Conservation (phyloP, 2,888 invertebrate genomes). For the Fragum fragum region DNA sequence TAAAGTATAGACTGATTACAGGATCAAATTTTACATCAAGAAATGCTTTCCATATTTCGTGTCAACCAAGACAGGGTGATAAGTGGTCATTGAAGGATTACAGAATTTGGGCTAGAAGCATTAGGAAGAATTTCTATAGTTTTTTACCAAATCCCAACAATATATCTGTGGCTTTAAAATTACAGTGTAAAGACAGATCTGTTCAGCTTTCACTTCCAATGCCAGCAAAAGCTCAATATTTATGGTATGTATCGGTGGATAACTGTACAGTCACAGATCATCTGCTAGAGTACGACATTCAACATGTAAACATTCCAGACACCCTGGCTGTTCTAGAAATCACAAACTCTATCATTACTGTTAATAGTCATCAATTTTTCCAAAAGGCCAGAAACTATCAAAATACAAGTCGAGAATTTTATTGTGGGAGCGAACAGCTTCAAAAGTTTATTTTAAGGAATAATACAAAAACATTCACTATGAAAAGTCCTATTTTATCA, state of each 20-base stretch:
- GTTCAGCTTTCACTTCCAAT: slow-evolving; percentile 54
- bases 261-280: slow-evolving; percentile 53
- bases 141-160: slow-evolving; percentile 27
- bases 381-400: slow-evolving; percentile 29
- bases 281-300: slow-evolving; percentile 47
- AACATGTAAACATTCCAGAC: slow-evolving; percentile 26
- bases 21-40: slow-evolving; percentile 60
- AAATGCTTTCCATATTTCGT: slow-evolving; percentile 46
- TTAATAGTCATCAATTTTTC: slow-evolving; percentile 29
- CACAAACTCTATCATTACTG: slow-evolving; percentile 32
- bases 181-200: slow-evolving; percentile 43
- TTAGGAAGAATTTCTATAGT: slow-evolving; percentile 32
- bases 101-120: slow-evolving; percentile 52
- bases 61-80: slow-evolving; percentile 37
- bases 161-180: slow-evolving; percentile 45
- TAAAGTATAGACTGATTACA: slow-evolving; percentile 33
- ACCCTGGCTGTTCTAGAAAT: slow-evolving; percentile 46
- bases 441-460: slow-evolving; percentile 55
- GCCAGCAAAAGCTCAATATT: slow-evolving; percentile 54
- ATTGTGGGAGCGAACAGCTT: slow-evolving; percentile 51
- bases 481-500: neutral
- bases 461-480: slow-evolving; percentile 31
- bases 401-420: slow-evolving; percentile 47
- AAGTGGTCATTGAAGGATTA: slow-evolving; percentile 59
- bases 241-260: slow-evolving; percentile 55